Evolutionary conservation across 2,888 invertebrate genomes (phyloP), one percentile per base, ranked within the genome.

Genomic region (Neoaliturus tenellus): DNA sequence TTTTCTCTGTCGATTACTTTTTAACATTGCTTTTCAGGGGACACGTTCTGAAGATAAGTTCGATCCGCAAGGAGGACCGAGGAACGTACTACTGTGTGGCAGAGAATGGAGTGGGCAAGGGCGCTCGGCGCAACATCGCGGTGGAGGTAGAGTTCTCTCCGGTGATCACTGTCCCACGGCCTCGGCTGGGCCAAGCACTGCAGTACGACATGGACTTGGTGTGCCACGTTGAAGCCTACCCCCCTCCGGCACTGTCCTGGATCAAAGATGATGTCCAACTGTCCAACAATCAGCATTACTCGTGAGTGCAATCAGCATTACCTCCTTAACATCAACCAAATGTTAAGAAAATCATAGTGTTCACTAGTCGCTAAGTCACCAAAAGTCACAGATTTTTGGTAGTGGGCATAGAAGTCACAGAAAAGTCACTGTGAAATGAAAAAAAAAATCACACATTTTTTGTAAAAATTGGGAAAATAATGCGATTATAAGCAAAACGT

Each of bases 201-300:
- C 98, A 98, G 89, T 98, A 97, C 89, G 97, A 98, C 88, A 98
- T 98, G 95, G 97, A 98, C 89, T 90, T 98, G 86, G 98, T 98
- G 89, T 98, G 98, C 89, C 98, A 98, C 90, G 96, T 98, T 17
- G 97, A 97, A 89, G 98, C 98, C 0, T 98, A 98, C 90, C 98
- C 98, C 0, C 97, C 97, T 2, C 98, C 98, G 0, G 97, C 96
- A 0, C 97, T 98, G 86, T 93, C 94, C 0, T 98, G 98, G 98
- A 92, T 96, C 4, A 98, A 98, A 90, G 97, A 97, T 81, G 95
- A 95, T 71, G 92, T 95, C 0, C 94, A 95, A 85, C 90, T 98
- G 2, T 95, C 96, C 0, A 97, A 97, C 89, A 98, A 98, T 90
- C 98, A 98, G 89, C 98, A 98, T 91, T 97, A 97, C 90, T 92